Evolutionary conservation across 1,140 invertebrate genomes (phyloP).

Genomic region (Rhagoletis pomonella): DNA sequence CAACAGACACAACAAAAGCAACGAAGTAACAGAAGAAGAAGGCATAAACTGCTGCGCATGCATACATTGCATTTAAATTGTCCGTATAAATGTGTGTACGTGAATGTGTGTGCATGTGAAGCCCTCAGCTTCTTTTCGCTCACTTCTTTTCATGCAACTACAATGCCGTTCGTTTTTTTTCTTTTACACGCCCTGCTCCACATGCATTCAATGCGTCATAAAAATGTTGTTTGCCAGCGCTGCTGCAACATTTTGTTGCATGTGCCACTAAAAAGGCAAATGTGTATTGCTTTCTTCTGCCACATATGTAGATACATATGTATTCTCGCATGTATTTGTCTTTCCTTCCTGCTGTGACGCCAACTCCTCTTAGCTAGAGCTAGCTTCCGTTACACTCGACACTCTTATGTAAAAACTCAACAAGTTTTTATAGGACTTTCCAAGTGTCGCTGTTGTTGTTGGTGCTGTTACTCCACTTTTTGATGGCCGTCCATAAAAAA

Average conservation of each 20-base stretch:
- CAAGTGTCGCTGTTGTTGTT: slow-evolving; percentile 37
- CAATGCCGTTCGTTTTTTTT: too few relatives aligned
- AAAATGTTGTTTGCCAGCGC: slow-evolving; percentile 33
- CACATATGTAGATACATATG: too few relatives aligned
- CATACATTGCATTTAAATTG: not conserved
- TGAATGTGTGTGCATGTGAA: not conserved
- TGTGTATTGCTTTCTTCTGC: not conserved
- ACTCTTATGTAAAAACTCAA: not conserved
- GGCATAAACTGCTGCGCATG: not conserved
- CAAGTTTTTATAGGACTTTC: slow-evolving; percentile 27
- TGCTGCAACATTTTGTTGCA: slow-evolving; percentile 22
- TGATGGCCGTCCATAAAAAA: not conserved
- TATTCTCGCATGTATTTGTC: not conserved
- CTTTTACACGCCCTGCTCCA: not conserved
- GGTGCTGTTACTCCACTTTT: not conserved
- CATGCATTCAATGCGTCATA: slow-evolving; percentile 31
- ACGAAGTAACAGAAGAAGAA: not conserved
- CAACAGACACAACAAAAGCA: slow-evolving; percentile 14
- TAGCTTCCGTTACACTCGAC: too few relatives aligned
- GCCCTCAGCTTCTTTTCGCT: not conserved
- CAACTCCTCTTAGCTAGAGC: too few relatives aligned
- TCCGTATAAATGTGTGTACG: too few relatives aligned
- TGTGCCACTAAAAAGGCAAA: slow-evolving; percentile 18
- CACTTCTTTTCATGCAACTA: slow-evolving; percentile 21
- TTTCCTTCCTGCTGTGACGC: not conserved